Conservation (phyloP, 1,140 invertebrate species). For the Antheraea mylitta region DNA sequence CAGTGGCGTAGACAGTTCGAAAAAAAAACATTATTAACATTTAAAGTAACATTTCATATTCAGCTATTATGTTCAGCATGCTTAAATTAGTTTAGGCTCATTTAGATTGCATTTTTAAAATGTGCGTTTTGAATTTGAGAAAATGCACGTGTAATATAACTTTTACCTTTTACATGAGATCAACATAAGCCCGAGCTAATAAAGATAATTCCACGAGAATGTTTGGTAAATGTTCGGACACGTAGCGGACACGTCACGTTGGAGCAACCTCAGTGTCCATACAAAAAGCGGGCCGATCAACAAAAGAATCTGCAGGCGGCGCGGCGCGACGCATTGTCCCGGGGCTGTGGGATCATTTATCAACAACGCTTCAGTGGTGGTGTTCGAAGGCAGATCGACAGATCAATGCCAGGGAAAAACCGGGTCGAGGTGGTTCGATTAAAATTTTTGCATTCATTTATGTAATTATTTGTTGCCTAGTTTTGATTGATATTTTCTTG, state of each 20-base stretch:
- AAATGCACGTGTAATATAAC: no score
- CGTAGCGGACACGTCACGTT: constrained; percentile 33
- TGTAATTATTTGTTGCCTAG: background rate
- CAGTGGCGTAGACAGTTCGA: no score
- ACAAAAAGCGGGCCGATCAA: constrained; percentile 53
- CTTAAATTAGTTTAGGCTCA: no score
- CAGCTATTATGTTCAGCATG: no score
- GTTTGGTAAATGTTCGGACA: constrained; percentile 4
- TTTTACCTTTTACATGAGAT: no score
- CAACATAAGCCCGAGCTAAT: background rate
- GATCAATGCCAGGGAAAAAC: constrained; percentile 51
- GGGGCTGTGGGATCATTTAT: constrained; percentile 54
- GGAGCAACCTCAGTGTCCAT: constrained; percentile 55
- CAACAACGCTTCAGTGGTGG: constrained; percentile 60
- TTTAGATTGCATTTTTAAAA: no score
- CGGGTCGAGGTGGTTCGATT: constrained; percentile 42
- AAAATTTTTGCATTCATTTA: constrained; percentile 50
- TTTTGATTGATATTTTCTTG: background rate
- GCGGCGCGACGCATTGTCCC: constrained; percentile 50
- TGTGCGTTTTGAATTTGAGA: no score
- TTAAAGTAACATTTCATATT: no score
- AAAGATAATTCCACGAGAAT: constrained; percentile 7
- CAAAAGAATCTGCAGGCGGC: constrained; percentile 59
- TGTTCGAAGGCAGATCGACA: constrained; percentile 62
- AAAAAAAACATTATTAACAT: no score